phyloP scores from a whole-genome alignment of 2,888 invertebrate species.

The Trichacis sp. region DNA sequence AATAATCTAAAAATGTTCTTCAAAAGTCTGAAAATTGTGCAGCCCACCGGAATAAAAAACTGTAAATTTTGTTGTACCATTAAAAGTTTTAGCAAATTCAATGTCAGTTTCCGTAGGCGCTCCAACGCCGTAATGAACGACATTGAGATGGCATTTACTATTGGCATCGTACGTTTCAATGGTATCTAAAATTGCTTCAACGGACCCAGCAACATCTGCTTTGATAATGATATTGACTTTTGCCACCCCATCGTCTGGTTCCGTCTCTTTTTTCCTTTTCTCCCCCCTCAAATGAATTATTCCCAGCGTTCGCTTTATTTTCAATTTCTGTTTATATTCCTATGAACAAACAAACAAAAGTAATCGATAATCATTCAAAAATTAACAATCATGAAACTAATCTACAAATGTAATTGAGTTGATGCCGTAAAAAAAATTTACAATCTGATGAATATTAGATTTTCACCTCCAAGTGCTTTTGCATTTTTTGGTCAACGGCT shows the following conservation, averaged over 20 bases:
- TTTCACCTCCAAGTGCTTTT: conserved; percentile 73
- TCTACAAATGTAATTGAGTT: too few relatives aligned
- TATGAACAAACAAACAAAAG: conserved; percentile 39
- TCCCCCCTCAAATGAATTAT: conserved; percentile 70
- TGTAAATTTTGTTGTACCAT: conserved; percentile 67
- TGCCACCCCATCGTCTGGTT: conserved; percentile 71
- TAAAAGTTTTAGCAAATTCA: conserved; percentile 81
- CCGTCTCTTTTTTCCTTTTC: conserved; percentile 73
- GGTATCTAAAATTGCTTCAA: conserved; percentile 94
- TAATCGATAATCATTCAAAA: not conserved
- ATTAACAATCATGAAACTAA: too few relatives aligned
- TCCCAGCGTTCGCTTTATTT: conserved; percentile 75
- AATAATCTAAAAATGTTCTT: too few relatives aligned
- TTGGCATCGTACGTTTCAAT: conserved; percentile 84
- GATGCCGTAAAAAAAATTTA: too few relatives aligned
- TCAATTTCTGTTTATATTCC: conserved; percentile 75
- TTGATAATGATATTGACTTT: conserved; percentile 76
- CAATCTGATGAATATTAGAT: not conserved
- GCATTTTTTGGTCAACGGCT: conserved; percentile 76
- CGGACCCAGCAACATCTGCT: conserved; percentile 95
- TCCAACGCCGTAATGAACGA: conserved; percentile 94
- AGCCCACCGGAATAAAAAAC: too few relatives aligned
- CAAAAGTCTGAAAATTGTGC: too few relatives aligned
- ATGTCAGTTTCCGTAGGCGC: conserved; percentile 85
- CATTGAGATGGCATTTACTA: conserved; percentile 80